Evolutionary conservation across 2,888 invertebrate species (phyloP).

Genomic region (Gortyna flavago): DNA sequence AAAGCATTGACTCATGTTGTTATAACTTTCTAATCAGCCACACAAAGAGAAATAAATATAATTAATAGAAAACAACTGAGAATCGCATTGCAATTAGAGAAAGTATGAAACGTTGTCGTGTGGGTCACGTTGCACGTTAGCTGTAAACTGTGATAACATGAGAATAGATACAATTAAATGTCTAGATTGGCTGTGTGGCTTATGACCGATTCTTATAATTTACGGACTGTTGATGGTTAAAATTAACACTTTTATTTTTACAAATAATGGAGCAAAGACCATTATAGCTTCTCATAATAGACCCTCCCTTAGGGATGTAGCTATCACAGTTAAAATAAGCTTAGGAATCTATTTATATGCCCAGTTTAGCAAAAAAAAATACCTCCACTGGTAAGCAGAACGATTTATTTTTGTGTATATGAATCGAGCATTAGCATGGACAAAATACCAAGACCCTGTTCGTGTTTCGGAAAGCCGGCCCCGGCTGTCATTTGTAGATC

Average conservation of each 20-base stretch:
- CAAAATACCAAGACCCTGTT: neutral
- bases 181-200: neutral
- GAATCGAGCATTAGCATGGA: no score
- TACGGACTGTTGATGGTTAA: neutral
- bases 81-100: conserved; percentile 60
- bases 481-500: neutral
- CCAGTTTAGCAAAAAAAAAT: no score
- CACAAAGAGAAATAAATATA: conserved; percentile 59
- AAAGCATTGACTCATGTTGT: conserved; percentile 11
- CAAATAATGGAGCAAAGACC: no score
- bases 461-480: no score
- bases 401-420: no score
- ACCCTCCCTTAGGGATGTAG: no score
- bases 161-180: neutral
- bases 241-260: neutral
- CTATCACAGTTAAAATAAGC: no score
- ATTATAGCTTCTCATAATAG: no score
- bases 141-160: conserved; percentile 3
- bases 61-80: conserved; percentile 59
- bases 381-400: no score
- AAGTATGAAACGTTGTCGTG: conserved; percentile 41
- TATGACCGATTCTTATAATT: neutral
- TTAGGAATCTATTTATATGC: no score
- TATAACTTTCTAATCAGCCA: conserved; percentile 59
- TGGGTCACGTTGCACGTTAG: conserved; percentile 29